A percentile compares a stretch with the other conserved stretches of the same genome.
phyloP scores from a whole-genome alignment of 2,797 vertebrate genomes.

The Bufotes viridis region DNA sequence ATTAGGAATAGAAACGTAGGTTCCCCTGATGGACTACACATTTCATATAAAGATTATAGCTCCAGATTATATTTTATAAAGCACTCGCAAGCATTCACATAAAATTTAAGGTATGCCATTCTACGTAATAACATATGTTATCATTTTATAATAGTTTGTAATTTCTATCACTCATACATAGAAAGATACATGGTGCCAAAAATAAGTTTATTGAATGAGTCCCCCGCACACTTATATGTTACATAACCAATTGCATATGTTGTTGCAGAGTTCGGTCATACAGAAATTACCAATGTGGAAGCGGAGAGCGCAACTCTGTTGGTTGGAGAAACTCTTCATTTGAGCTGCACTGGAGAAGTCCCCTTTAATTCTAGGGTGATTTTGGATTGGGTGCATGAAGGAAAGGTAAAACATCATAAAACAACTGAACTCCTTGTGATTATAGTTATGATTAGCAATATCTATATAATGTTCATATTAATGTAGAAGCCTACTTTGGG shows the following conservation, averaged over 20 bases:
- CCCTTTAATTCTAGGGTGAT: constrained; percentile 75
- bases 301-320: constrained; percentile 69
- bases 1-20: neutral
- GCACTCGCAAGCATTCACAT: neutral
- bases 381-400: constrained; percentile 79
- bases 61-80: neutral
- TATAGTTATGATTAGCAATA: neutral
- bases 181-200: neutral
- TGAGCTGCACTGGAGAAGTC: constrained; percentile 82
- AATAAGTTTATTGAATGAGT: neutral
- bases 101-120: neutral
- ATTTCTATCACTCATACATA: neutral
- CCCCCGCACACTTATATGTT: neutral
- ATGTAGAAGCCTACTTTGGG: too few relatives aligned
- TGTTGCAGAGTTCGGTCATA: neutral
- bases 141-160: neutral
- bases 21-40: too few relatives aligned
- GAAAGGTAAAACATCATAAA: constrained; percentile 70
- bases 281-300: constrained; percentile 2
- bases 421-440: neutral
- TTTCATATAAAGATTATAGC: neutral
- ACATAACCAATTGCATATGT: neutral
- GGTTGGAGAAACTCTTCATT: constrained; percentile 78
- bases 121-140: too few relatives aligned
- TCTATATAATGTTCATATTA: too few relatives aligned